A percentile compares a stretch with the other conserved stretches of the same genome.
Evolutionary conservation across 2,797 vertebrate species (phyloP).

Genomic region (Eospalax fontanierii): DNA sequence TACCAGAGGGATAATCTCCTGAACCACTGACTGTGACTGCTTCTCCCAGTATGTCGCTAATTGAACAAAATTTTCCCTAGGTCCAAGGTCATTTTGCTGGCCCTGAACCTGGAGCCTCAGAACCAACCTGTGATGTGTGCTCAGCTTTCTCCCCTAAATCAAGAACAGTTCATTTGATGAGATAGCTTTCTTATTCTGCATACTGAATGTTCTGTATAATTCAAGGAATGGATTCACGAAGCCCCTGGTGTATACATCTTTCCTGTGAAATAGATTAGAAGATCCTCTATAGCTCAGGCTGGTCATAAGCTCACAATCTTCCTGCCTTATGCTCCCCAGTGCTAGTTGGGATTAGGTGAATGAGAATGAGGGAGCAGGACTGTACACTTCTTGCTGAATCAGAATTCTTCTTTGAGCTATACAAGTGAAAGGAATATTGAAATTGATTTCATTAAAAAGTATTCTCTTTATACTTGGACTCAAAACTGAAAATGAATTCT

Average conservation of each 20-base stretch:
- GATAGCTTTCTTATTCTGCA: not conserved
- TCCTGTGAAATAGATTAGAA: not conserved
- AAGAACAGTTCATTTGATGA: not conserved
- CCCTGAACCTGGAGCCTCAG: not conserved
- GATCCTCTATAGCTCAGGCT: not conserved
- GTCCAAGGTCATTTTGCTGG: not conserved
- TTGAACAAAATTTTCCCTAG: not conserved
- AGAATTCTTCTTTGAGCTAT: constrained; percentile 6
- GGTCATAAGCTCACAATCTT: not conserved
- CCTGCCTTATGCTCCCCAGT: not conserved
- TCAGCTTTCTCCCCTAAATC: constrained; percentile 14
- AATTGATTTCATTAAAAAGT: not conserved
- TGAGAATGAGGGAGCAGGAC: not conserved
- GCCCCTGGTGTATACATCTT: not conserved
- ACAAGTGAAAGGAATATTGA: not conserved
- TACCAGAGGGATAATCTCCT: not conserved
- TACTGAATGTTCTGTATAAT: not conserved
- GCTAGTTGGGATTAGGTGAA: not conserved
- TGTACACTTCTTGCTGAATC: not conserved
- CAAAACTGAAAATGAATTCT: constrained; percentile 36
- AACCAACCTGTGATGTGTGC: not conserved
- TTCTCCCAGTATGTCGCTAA: not conserved
- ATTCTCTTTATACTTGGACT: constrained; percentile 2
- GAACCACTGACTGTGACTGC: not conserved
- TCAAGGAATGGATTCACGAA: not conserved